A percentile compares a stretch with the other conserved stretches of the same genome.
These are phyloP conservation scores for Battus philenor DNA, from an alignment of 1,140 invertebrate genomes.

Conservation along the genomic window DNA sequence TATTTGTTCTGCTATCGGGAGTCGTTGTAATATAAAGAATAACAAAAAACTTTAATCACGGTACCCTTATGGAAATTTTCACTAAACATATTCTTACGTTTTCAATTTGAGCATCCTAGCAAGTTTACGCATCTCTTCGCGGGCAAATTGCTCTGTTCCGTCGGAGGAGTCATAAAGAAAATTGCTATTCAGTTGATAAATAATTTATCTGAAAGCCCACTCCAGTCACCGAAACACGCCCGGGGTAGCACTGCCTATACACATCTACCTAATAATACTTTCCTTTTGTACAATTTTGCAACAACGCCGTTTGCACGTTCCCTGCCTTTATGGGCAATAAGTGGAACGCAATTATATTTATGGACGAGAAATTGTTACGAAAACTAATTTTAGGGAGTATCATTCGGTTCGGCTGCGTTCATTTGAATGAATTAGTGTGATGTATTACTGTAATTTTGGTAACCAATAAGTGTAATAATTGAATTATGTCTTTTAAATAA, in stretches of 20 bases:
- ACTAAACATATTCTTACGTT: slow-evolving; percentile 50
- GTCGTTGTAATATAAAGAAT: background rate
- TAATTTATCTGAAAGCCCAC: slow-evolving; percentile 74
- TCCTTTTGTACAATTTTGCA: slow-evolving; percentile 75
- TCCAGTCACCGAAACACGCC: slow-evolving; percentile 68
- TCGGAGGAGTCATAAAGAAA: slow-evolving; percentile 75
- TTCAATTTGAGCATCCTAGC: slow-evolving; percentile 66
- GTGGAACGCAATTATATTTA: slow-evolving; percentile 75
- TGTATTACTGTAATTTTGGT: background rate
- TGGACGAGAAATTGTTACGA: slow-evolving; percentile 62
- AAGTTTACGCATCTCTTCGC: slow-evolving; percentile 72
- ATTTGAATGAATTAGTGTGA: slow-evolving; percentile 37
- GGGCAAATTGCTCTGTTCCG: slow-evolving; percentile 71
- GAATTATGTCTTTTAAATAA: no score
- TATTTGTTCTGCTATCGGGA: background rate
- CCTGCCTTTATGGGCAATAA: slow-evolving; percentile 73
- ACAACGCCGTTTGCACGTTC: slow-evolving; percentile 70
- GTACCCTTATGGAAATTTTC: slow-evolving; percentile 35
- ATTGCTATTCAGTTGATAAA: slow-evolving; percentile 76
- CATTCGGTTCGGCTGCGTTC: slow-evolving; percentile 42
- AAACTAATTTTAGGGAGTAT: slow-evolving; percentile 68
- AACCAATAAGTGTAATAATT: no score
- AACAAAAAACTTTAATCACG: background rate
- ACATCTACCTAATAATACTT: slow-evolving; percentile 72
- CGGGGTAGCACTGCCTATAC: slow-evolving; percentile 52